Evolutionary conservation across 2,888 invertebrate genomes (phyloP).

Genomic region (Drosophila bunnanda): DNA sequence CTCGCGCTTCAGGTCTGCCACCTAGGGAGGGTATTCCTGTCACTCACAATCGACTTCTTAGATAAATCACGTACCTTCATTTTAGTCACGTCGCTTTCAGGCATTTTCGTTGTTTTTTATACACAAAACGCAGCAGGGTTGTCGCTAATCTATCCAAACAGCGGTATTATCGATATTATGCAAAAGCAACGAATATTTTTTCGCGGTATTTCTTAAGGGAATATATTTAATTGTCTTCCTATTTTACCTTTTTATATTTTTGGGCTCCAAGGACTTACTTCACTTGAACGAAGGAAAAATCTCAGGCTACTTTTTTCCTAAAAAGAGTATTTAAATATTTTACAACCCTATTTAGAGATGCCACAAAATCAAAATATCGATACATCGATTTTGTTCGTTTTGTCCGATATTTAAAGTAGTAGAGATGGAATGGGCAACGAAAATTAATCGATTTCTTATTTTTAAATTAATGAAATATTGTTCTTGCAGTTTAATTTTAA

Average conservation of each 20-base stretch:
- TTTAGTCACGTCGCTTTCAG: slow-evolving; percentile 83
- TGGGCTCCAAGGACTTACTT: neutral
- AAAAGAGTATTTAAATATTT: neutral
- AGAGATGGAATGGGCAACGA: neutral
- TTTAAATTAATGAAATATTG: too few species aligned
- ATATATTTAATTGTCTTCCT: neutral
- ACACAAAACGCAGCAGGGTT: slow-evolving; percentile 13
- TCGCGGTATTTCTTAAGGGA: neutral
- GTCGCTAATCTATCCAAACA: neutral
- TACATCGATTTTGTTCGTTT: neutral
- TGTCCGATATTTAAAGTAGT: neutral
- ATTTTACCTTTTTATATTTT: neutral
- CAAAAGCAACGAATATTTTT: neutral
- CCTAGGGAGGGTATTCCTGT: slow-evolving; percentile 85
- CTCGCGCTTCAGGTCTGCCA: slow-evolving; percentile 93
- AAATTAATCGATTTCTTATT: too few species aligned
- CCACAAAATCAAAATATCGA: neutral
- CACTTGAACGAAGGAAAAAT: neutral
- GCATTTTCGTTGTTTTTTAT: slow-evolving; percentile 69
- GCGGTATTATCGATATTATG: neutral
- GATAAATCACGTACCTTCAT: slow-evolving; percentile 79
- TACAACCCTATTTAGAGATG: neutral
- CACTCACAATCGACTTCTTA: neutral
- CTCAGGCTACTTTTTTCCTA: neutral
- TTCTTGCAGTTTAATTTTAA: too few species aligned